Conservation (phyloP, 2,888 invertebrate species). For the Laspeyria flexula region DNA sequence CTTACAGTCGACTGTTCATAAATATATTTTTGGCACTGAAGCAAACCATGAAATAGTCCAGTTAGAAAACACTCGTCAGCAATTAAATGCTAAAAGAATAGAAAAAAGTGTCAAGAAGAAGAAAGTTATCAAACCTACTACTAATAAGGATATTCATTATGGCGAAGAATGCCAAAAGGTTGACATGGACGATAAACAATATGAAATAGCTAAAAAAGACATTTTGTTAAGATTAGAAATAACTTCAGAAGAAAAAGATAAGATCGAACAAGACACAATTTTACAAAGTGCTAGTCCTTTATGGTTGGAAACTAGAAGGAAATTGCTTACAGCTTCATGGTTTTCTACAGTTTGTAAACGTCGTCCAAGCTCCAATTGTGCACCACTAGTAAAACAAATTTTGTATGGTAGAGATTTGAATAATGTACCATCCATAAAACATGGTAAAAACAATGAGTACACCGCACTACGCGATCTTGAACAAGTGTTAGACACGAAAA, state of each 20-base stretch:
- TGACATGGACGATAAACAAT: neutral
- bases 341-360: slow-evolving; percentile 4
- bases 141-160: neutral
- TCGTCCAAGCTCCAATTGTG: neutral
- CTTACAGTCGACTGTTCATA: neutral
- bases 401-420: neutral
- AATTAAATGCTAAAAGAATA: neutral
- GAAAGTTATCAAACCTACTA: neutral
- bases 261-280: neutral
- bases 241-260: neutral
- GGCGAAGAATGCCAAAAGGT: neutral
- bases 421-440: slow-evolving; percentile 6
- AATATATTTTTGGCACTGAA: neutral
- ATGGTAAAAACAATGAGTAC: neutral
- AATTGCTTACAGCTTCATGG: neutral
- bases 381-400: neutral
- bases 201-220: neutral
- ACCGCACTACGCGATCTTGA: neutral
- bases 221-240: neutral
- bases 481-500: neutral
- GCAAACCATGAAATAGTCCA: neutral
- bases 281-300: neutral
- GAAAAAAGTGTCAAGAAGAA: neutral
- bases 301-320: slow-evolving; percentile 1
- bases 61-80: neutral